phyloP scores from a whole-genome alignment of 2,888 invertebrate genomes.

The Aproaerema taeniolella region DNA sequence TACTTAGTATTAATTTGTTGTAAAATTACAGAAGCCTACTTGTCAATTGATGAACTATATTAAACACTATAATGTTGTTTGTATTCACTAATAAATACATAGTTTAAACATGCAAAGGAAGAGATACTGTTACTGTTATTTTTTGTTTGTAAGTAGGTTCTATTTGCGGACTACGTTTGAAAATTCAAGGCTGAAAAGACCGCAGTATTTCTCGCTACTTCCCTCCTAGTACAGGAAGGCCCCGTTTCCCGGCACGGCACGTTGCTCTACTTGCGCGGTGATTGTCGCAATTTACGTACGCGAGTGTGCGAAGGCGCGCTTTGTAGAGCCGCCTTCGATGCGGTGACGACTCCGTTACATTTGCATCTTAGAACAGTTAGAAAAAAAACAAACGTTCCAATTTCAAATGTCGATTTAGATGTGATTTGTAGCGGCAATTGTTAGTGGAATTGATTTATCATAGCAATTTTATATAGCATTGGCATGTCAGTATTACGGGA shows the following conservation, averaged over 20 bases:
- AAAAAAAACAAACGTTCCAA: conserved; percentile 5
- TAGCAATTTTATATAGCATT: no score
- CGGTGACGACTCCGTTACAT: conserved; percentile 43
- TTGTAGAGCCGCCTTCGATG: conserved; percentile 25
- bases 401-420: conserved; percentile 2
- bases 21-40: no score
- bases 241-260: conserved; percentile 18
- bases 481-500: no score
- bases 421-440: neutral
- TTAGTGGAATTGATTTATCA: neutral
- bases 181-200: no score
- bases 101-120: no score
- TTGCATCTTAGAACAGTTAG: conserved; percentile 47
- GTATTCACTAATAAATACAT: no score
- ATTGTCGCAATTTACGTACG: conserved; percentile 26
- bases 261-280: conserved; percentile 21
- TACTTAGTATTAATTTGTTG: no score
- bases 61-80: no score
- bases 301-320: conserved; percentile 11
- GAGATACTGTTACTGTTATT: no score
- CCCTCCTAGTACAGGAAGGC: conserved; percentile 1
- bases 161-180: no score
- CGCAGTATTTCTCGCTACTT: neutral
- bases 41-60: no score
- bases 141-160: no score